Base-by-base conservation (phyloP, 2,888 invertebrate genomes). In the Eremobia ochroleuca region DNA sequence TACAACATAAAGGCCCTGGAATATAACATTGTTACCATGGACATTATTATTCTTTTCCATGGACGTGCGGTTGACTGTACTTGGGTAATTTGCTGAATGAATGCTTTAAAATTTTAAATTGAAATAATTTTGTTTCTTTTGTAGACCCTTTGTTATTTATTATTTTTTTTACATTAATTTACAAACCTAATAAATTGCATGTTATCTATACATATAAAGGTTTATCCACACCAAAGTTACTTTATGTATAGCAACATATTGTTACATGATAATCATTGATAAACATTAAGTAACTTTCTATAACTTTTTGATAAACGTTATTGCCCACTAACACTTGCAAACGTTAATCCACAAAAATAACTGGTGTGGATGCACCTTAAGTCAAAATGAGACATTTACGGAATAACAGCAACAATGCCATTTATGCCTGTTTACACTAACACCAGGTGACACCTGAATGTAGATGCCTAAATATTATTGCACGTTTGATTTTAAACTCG, bases 21-120 rank as follows among this genome's bases (percentile, higher is more conserved):
- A 25, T 31, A 67, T 34, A 55, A 34, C 9, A 59, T 68, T 34
- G 18, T n/a, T 31, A 31, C 4, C 40, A 68, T n/a, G 18, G 11
- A 18, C 31, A 25, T 40, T 18, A n/a, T 31, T 43, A 25, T 43
- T 67, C 0, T 68, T 71, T 68, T 43, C 49, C 40, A 49, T 75
- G n/a, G 25, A n/a, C 49, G 11, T 52, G 49, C n/a, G 49, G 15
- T 61, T 76, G 31, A 40, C 31, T 76, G 28, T 31, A n/a, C 59
- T 8, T 40, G 49, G 15, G 28, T 71, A 13, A 75, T 76, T 61
- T 49, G 9, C 40, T 62, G 11, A 25, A 9, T 62, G 21, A 40
- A 62, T 40, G 61, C 21, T 49, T 49, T 49, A 18, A 28, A 61
- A 13, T n/a, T 49, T 61, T 43, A n/a, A 31, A 34, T 15, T 15